Percentiles rank a stretch among this genome's conserved stretches.
Conservation (phyloP, 2,113 vertebrate species). For the Rhinoptilus africanus region DNA sequence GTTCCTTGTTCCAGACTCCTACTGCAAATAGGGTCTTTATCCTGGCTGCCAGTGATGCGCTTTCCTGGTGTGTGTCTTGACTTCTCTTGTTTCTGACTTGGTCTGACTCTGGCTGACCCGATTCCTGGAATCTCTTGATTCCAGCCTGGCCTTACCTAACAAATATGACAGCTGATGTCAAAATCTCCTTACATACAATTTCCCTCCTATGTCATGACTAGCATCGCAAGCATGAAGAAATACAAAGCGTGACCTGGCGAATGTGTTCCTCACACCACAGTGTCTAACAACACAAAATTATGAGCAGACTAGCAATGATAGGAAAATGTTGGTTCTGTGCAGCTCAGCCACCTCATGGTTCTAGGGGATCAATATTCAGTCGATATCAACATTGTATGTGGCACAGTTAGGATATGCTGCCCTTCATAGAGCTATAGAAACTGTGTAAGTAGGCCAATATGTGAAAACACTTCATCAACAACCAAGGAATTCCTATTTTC, state of each 20-base stretch:
- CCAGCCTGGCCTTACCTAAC: neutral
- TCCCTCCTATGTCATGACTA: neutral
- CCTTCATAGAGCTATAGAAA: neutral
- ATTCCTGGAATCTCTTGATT: neutral
- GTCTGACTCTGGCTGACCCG: neutral
- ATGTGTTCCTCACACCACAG: neutral
- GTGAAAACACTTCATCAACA: neutral
- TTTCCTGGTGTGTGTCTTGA: neutral
- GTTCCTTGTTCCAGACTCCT: neutral
- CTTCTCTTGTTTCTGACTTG: neutral
- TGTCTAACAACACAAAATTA: neutral
- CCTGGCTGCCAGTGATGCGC: neutral
- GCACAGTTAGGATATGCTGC: neutral
- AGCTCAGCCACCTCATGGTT: neutral
- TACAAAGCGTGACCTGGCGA: neutral
- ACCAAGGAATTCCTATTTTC: neutral
- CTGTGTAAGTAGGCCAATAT: neutral
- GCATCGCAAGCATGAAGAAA: neutral
- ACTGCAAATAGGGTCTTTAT: neutral
- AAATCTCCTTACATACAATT: neutral
- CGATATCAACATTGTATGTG: neutral
- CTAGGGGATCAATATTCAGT: neutral
- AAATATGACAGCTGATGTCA: neutral
- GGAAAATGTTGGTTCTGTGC: accelerated
- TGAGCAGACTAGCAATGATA: neutral